Conservation (phyloP, 2,113 vertebrate species). For the Elephas maximus region DNA sequence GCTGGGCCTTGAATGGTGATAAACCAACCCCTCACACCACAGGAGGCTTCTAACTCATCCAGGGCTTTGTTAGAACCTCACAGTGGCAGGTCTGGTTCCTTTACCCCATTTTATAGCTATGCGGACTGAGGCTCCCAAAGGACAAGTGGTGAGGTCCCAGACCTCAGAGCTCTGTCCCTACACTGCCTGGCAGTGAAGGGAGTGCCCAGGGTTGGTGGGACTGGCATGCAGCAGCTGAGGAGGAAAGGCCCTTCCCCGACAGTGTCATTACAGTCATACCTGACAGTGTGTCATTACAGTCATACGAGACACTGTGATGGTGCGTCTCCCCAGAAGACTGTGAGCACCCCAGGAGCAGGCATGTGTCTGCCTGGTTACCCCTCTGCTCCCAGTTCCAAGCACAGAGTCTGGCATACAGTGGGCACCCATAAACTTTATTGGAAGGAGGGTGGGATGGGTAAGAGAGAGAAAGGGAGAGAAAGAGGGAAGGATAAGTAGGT, state of each 20-base stretch:
- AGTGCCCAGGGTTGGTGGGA: accelerated
- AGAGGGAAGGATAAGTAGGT: neutral
- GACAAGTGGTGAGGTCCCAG: neutral
- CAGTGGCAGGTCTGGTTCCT: neutral
- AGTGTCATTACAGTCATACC: neutral
- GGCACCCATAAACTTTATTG: neutral
- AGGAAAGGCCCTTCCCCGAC: neutral
- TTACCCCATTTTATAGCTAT: neutral
- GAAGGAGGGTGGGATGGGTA: neutral
- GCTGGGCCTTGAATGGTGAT: neutral
- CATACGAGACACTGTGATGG: neutral
- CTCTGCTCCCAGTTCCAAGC: neutral
- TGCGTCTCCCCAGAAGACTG: neutral
- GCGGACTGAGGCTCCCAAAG: neutral
- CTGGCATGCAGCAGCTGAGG: neutral
- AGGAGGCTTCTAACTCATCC: neutral
- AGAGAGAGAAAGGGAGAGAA: no score
- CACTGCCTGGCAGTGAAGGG: neutral
- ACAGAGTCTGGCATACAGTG: no score
- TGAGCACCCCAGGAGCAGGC: neutral
- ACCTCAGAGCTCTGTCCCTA: neutral
- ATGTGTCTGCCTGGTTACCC: neutral
- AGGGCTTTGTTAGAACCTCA: neutral
- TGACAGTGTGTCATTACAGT: no score
- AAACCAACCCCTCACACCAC: neutral